Conservation (phyloP, 1,140 invertebrate species). For the Tetramorium parvispinum region DNA sequence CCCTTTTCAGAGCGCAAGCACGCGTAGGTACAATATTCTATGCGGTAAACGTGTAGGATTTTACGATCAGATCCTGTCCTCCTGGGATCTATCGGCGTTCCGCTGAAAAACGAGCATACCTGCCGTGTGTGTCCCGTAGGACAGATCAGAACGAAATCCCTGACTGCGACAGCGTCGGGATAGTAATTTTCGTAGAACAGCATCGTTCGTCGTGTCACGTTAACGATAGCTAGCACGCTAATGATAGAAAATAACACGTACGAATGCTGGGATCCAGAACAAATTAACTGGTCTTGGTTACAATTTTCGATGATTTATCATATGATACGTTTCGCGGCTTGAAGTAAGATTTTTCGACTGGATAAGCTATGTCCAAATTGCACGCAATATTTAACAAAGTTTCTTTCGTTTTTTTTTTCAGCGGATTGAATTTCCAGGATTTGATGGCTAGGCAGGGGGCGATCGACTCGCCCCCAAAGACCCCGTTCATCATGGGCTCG, state of each 20-base stretch:
- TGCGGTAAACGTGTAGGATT: constrained; percentile 1
- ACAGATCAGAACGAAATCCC: constrained; percentile 4
- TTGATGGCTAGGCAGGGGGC: constrained; percentile 94
- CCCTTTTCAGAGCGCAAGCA: constrained; percentile 35
- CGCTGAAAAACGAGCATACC: neutral
- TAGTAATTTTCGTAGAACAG: constrained; percentile 5
- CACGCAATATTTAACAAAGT: neutral
- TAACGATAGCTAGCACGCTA: neutral
- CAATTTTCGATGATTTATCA: neutral
- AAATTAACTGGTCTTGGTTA: neutral
- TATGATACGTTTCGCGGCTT: neutral
- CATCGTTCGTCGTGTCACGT: neutral
- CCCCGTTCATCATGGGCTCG: constrained; percentile 94
- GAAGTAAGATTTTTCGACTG: neutral
- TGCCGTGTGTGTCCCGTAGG: neutral
- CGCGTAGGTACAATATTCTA: neutral
- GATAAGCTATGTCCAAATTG: no score
- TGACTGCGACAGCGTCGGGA: neutral
- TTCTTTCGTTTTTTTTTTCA: constrained; percentile 81
- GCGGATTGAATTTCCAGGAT: constrained; percentile 94
- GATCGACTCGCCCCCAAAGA: constrained; percentile 93
- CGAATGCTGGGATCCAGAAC: neutral
- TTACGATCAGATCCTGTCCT: constrained; percentile 11
- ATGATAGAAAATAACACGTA: neutral
- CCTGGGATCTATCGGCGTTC: neutral